Evolutionary conservation across 1,140 invertebrate genomes (phyloP).

Genomic region (Drosophila novamexicana): DNA sequence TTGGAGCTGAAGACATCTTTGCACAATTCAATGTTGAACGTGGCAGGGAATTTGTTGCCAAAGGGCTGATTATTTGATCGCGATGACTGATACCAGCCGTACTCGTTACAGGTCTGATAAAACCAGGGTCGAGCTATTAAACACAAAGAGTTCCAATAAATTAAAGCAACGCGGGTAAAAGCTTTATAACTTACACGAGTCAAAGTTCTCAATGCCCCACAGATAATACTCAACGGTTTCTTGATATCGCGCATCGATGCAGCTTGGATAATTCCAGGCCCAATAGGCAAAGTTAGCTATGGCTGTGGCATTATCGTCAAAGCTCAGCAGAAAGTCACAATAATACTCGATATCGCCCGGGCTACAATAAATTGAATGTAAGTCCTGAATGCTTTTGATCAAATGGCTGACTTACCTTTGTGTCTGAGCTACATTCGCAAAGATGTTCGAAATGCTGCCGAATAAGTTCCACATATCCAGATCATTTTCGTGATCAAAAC

Average conservation of each 20-base stretch:
- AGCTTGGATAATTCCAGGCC: slow-evolving; percentile 36
- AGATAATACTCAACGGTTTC: slow-evolving; percentile 60
- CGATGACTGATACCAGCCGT: slow-evolving; percentile 92
- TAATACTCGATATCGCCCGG: slow-evolving; percentile 52
- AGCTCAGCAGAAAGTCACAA: slow-evolving; percentile 62
- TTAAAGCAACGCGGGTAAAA: not conserved
- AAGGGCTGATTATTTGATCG: slow-evolving; percentile 87
- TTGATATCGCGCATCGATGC: slow-evolving; percentile 64
- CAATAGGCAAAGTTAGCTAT: slow-evolving; percentile 71
- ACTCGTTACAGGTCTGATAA: slow-evolving; percentile 94
- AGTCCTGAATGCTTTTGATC: not conserved
- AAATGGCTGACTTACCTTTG: slow-evolving; percentile 49
- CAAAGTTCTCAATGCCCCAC: slow-evolving; percentile 42
- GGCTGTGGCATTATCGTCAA: slow-evolving; percentile 60
- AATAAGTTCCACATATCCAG: slow-evolving; percentile 78
- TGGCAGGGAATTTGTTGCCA: slow-evolving; percentile 86
- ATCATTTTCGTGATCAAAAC: slow-evolving; percentile 74
- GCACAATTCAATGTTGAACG: slow-evolving; percentile 89
- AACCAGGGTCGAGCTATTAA: slow-evolving; percentile 88
- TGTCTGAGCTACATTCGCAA: slow-evolving; percentile 70
- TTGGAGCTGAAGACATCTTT: slow-evolving; percentile 87
- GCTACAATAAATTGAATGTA: slow-evolving; percentile 28
- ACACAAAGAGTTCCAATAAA: not conserved
- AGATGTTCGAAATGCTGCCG: slow-evolving; percentile 71
- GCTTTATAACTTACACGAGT: slow-evolving; percentile 52